A percentile compares a stretch with the other conserved stretches of the same genome.
These are phyloP conservation scores for Halcyon malimbica DNA, from an alignment of 2,113 vertebrate species.

Conservation along the genomic window DNA sequence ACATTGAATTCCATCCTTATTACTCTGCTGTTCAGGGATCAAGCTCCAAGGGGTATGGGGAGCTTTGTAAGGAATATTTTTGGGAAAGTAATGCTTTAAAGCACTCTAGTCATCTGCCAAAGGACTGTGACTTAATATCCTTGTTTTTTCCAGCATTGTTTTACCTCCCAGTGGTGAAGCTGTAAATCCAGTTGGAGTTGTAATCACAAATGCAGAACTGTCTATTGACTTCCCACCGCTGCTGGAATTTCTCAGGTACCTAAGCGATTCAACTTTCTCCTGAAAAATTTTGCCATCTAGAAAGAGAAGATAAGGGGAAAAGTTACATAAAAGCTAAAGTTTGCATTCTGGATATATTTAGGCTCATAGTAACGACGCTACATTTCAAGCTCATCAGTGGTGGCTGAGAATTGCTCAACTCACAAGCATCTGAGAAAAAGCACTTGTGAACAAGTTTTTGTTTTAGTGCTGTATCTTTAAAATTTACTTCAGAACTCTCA, in stretches of 20 bases:
- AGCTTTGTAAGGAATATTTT: background rate
- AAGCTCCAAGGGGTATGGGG: background rate
- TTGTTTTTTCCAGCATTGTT: background rate
- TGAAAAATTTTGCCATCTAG: slow-evolving; percentile 95
- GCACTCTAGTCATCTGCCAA: background rate
- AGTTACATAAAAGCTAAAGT: background rate
- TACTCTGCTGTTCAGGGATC: background rate
- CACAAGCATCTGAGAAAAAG: background rate
- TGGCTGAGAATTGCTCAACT: background rate
- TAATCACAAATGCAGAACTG: slow-evolving; percentile 82
- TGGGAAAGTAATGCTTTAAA: background rate
- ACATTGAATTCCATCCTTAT: background rate
- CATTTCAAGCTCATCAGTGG: background rate
- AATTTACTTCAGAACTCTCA: background rate
- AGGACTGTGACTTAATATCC: background rate
- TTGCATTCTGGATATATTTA: background rate
- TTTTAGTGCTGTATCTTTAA: background rate
- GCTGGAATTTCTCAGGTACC: slow-evolving; percentile 86
- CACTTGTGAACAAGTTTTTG: background rate
- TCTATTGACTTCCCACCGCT: slow-evolving; percentile 82
- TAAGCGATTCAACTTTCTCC: slow-evolving; percentile 93
- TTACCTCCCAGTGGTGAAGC: slow-evolving; percentile 83
- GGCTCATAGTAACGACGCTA: background rate
- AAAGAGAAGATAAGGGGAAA: background rate
- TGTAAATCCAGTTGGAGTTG: slow-evolving; percentile 81